phyloP scores from a whole-genome alignment of 2,113 vertebrate species.

The Connochaetes taurinus region DNA sequence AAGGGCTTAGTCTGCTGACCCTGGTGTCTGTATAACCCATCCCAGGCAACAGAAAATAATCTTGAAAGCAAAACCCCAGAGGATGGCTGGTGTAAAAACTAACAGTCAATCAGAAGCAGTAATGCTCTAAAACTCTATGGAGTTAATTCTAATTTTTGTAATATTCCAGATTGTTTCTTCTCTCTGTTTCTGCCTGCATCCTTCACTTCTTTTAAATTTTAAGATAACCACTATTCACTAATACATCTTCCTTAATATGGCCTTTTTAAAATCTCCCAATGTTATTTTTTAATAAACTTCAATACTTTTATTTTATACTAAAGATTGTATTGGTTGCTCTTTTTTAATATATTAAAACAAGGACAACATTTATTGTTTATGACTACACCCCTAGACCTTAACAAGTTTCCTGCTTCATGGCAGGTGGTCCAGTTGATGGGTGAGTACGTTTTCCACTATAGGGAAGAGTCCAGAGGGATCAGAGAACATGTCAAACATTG shows the following conservation, averaged over 20 bases:
- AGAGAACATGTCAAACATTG: neutral
- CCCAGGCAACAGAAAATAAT: neutral
- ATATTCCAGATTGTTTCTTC: neutral
- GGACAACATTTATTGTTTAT: neutral
- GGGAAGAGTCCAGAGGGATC: neutral
- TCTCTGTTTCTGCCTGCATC: neutral
- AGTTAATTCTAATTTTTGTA: neutral
- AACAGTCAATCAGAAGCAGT: neutral
- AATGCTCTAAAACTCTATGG: neutral
- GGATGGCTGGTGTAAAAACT: neutral
- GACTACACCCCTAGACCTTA: neutral
- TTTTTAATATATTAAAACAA: neutral
- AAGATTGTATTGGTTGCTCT: neutral
- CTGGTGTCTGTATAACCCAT: fast-evolving
- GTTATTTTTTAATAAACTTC: neutral
- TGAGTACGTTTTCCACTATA: neutral
- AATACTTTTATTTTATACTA: neutral
- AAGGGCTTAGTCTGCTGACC: neutral
- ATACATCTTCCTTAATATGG: neutral
- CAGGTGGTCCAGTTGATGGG: neutral
- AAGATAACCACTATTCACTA: neutral
- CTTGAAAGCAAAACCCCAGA: neutral
- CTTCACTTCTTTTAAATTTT: neutral
- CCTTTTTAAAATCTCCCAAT: neutral
- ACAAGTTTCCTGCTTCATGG: neutral